Conservation (phyloP, 2,113 vertebrate species). For the Balaenoptera acutorostrata region DNA sequence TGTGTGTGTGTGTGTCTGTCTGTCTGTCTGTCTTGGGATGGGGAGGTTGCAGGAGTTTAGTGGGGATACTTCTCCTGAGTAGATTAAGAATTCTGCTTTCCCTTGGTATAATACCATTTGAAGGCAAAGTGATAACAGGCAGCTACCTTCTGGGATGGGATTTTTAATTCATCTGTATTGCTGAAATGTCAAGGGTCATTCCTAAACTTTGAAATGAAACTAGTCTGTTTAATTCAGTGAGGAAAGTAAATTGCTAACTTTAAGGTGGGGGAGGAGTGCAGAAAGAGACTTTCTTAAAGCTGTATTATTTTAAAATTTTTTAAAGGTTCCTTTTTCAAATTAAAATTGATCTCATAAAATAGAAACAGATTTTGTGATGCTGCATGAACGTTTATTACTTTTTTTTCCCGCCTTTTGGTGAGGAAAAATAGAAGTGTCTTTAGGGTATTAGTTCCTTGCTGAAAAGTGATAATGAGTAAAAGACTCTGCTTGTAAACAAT, state of each 20-base stretch:
- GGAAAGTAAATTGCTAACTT: constrained; percentile 2
- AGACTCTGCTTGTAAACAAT: neutral
- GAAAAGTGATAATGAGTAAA: neutral
- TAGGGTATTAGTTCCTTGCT: neutral
- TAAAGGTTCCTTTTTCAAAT: neutral
- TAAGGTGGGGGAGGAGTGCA: neutral
- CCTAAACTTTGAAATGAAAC: neutral
- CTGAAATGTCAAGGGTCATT: neutral
- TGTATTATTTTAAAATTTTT: neutral
- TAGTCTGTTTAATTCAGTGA: neutral
- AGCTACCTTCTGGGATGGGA: neutral
- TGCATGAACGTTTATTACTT: neutral
- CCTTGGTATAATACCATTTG: neutral
- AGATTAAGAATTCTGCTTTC: neutral
- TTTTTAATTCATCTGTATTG: constrained; percentile 1
- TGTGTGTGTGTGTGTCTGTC: neutral
- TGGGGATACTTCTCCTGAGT: neutral
- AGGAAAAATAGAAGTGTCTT: neutral
- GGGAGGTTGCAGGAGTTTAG: neutral
- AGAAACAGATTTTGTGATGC: constrained; percentile 7
- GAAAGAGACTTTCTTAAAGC: neutral
- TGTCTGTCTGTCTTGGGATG: neutral
- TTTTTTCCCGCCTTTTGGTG: neutral
- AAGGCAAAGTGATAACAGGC: neutral
- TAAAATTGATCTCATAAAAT: neutral